phyloP scores from a whole-genome alignment of 2,888 invertebrate species.

The Notodonta ziczac region DNA sequence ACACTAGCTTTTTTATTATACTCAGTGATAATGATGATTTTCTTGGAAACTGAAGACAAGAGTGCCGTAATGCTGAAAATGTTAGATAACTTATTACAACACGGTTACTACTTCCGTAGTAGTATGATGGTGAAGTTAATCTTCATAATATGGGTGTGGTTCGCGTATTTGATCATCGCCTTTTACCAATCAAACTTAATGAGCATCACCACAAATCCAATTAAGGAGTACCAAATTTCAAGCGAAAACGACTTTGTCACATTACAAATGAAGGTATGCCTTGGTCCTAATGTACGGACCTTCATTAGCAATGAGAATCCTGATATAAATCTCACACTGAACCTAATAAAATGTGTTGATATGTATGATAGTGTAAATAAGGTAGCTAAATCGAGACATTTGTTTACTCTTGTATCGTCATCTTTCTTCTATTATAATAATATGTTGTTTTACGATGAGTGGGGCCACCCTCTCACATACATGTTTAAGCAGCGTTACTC shows the following conservation, averaged over 20 bases:
- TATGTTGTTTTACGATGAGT: conserved; percentile 22
- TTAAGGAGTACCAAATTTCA: conserved; percentile 51
- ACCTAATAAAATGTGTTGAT: not conserved
- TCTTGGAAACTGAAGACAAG: conserved; percentile 39
- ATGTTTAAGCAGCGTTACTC: conserved; percentile 21
- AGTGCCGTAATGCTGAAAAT: conserved; percentile 41
- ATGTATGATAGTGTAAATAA: not conserved
- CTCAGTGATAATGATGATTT: conserved; percentile 35
- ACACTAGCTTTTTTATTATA: conserved; percentile 38
- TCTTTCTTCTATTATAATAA: conserved; percentile 22
- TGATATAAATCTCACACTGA: not conserved
- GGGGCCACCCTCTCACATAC: conserved; percentile 23
- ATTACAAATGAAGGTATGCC: conserved; percentile 44
- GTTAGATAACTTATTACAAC: conserved; percentile 46
- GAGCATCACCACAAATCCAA: conserved; percentile 50
- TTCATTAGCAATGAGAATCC: not conserved
- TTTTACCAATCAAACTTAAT: conserved; percentile 55
- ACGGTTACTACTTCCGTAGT: conserved; percentile 35
- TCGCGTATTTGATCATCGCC: conserved; percentile 50
- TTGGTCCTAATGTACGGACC: conserved; percentile 29
- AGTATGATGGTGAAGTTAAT: conserved; percentile 33
- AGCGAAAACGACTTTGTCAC: conserved; percentile 42
- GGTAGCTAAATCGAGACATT: conserved; percentile 13
- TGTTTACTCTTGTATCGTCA: conserved; percentile 23
- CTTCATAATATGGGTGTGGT: conserved; percentile 52